Conservation (phyloP, 2,797 vertebrate genomes). For the Podarcis lilfordi region DNA sequence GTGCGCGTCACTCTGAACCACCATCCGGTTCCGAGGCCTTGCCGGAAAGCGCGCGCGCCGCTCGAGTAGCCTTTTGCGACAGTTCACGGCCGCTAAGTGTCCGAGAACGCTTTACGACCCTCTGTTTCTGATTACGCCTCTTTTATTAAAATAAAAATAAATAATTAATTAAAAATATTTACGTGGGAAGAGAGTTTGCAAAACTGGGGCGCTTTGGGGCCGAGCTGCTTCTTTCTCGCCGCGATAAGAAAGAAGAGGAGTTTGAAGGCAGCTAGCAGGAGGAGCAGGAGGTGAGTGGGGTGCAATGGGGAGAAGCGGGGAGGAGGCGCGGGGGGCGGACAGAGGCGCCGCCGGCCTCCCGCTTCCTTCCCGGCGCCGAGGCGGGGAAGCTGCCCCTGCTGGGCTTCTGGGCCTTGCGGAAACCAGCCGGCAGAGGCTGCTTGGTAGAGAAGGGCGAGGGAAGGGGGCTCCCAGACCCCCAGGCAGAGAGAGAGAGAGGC, state of each 20-base stretch:
- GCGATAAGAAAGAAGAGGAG: background rate
- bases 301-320: too few species aligned
- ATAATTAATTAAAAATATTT: too few species aligned
- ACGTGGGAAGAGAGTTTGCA: background rate
- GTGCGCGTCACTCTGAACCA: background rate
- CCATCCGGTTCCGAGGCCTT: background rate
- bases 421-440: background rate
- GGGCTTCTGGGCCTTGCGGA: background rate
- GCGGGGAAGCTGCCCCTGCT: background rate
- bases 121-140: fast-evolving
- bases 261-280: background rate
- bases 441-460: too few species aligned
- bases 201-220: background rate
- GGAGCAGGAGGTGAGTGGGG: background rate
- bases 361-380: too few species aligned
- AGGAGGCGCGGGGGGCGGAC: fast-evolving
- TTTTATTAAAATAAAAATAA: background rate
- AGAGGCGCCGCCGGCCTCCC: too few species aligned
- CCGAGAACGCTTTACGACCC: background rate
- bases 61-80: background rate
- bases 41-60: background rate
- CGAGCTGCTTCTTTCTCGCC: background rate
- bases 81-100: too few species aligned
- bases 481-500: too few species aligned
- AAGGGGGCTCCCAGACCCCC: too few species aligned